These are phyloP conservation scores for Vanacampus margaritifer DNA, from an alignment of 2,113 vertebrate genomes.

Conservation along the genomic window DNA sequence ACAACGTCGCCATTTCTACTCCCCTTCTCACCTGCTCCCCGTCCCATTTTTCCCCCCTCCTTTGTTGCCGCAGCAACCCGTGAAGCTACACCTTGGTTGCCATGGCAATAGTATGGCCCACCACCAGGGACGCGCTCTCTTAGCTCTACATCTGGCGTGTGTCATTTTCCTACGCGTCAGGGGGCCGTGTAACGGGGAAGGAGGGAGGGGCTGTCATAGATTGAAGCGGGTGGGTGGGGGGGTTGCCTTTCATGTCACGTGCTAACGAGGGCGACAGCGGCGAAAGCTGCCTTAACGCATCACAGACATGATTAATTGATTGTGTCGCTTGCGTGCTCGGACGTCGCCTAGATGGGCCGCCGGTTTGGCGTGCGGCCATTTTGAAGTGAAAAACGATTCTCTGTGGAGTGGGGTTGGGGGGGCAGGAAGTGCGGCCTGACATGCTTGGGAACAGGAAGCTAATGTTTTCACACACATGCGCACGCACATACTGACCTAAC, in stretches of 20 bases:
- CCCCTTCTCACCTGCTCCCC: slow-evolving; percentile 43
- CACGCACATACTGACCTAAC: not conserved
- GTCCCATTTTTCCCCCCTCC: slow-evolving; percentile 8
- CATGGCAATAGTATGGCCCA: slow-evolving; percentile 45
- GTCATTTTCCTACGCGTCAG: not conserved
- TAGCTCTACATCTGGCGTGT: slow-evolving; percentile 29
- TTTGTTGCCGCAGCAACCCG: slow-evolving; percentile 49
- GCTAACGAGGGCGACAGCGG: not conserved
- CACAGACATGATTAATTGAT: not conserved
- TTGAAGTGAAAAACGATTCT: not conserved
- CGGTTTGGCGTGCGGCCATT: not conserved
- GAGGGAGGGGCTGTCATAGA: not conserved
- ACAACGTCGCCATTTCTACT: slow-evolving; percentile 3
- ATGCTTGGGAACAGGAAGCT: slow-evolving; percentile 40
- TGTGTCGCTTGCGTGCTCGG: not conserved
- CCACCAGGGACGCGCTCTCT: slow-evolving; percentile 36
- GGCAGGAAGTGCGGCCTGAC: slow-evolving; percentile 46
- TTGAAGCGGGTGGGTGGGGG: not conserved
- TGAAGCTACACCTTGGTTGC: slow-evolving; percentile 68
- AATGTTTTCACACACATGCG: not conserved
- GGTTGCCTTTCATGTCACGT: not conserved
- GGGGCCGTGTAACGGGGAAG: not conserved
- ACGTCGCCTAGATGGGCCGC: not conserved
- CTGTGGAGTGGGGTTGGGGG: not conserved
- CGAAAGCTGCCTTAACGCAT: not conserved